phyloP scores from a whole-genome alignment of 2,797 vertebrate genomes.

The Danio albolineatus region DNA sequence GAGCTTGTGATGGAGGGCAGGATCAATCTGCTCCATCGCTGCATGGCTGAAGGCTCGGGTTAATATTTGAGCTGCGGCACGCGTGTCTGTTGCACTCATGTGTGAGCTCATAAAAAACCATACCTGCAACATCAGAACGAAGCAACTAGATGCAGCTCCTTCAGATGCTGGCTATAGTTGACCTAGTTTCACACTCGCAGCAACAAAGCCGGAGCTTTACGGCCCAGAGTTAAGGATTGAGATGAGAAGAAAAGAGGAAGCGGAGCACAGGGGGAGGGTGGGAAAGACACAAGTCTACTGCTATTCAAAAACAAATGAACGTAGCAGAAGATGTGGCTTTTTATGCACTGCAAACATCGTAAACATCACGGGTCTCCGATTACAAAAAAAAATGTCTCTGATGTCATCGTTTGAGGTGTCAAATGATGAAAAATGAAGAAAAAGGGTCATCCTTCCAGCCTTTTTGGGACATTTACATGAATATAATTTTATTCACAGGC shows the following conservation, averaged over 20 bases:
- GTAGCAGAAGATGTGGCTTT: conserved; percentile 39
- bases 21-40: conserved; percentile 25
- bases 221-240: conserved; percentile 44
- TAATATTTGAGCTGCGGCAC: conserved; percentile 44
- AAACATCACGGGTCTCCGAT: background rate
- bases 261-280: conserved; percentile 39
- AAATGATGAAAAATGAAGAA: too few relatives aligned
- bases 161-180: conserved; percentile 71
- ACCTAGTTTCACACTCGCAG: conserved; percentile 75
- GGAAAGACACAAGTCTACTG: conserved; percentile 34
- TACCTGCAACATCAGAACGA: conserved; percentile 35
- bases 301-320: conserved; percentile 28
- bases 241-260: conserved; percentile 41
- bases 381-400: too few relatives aligned
- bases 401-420: background rate
- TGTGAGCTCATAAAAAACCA: background rate
- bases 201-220: conserved; percentile 52
- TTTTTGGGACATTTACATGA: too few relatives aligned
- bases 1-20: conserved; percentile 70
- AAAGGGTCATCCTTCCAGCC: too few relatives aligned
- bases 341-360: background rate
- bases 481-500: too few relatives aligned
- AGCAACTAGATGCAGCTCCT: conserved; percentile 55
- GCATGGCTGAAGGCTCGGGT: conserved; percentile 40
- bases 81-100: background rate